Percentiles rank a stretch among this genome's conserved stretches.
These are phyloP conservation scores for Acestrorhynchus altus DNA, from an alignment of 2,797 vertebrate genomes.

Conservation along the genomic window DNA sequence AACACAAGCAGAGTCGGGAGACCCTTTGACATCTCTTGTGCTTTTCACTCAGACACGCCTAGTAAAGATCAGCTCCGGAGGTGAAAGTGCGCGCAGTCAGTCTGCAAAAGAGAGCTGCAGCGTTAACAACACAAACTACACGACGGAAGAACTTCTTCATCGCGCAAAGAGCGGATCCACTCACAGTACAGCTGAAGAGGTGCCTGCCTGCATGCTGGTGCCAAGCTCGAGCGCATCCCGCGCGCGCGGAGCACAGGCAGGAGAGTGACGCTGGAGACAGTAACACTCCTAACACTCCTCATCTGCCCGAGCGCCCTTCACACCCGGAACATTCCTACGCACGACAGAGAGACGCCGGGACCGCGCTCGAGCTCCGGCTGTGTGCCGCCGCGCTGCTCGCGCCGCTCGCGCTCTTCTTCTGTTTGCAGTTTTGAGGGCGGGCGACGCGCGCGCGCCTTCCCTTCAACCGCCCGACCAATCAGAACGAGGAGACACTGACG, in stretches of 20 bases:
- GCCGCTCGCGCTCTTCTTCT: conserved; percentile 3
- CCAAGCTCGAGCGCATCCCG: conserved; percentile 10
- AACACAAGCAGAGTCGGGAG: conserved; percentile 46
- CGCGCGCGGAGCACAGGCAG: no score
- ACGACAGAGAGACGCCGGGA: no score
- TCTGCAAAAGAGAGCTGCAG: conserved; percentile 23
- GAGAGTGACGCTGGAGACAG: no score
- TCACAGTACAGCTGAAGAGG: conserved; percentile 37
- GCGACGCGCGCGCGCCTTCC: conserved; percentile 11
- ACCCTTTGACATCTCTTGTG: conserved; percentile 44
- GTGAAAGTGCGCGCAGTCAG: conserved; percentile 8
- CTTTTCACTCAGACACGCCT: conserved; percentile 1
- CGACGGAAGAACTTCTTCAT: no score
- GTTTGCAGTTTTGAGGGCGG: conserved; percentile 6
- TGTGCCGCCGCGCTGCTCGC: background rate
- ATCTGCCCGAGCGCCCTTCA: conserved; percentile 20
- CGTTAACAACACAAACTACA: no score
- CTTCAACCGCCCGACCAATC: conserved; percentile 25
- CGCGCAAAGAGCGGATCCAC: background rate
- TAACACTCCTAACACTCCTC: conserved; percentile 44
- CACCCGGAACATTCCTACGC: no score
- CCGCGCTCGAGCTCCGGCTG: background rate
- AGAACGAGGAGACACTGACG: background rate
- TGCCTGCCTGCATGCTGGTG: conserved; percentile 30
- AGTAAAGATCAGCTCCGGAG: conserved; percentile 29